Base-by-base conservation (phyloP, 30 jellyfish, hydroid and myxozoan genomes). In the Clytia hemisphaerica region DNA sequence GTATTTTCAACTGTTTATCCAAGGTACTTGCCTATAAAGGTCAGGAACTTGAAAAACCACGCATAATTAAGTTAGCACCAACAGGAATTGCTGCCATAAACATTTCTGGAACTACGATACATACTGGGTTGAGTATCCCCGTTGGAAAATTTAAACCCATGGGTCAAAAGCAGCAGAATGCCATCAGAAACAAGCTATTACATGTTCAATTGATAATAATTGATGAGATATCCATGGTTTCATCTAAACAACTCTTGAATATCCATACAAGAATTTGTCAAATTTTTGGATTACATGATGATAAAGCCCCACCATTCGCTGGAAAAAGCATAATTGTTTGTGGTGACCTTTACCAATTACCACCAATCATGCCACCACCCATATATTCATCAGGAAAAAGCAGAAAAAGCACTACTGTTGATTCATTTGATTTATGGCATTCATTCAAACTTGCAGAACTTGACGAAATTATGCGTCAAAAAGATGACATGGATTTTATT, bases 211-310 rank as follows among this genome's bases (percentile, higher is more conserved):
- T 65, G 61, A 37, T 65, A 1, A 65, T 65, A 19, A 65, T 65
- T 65, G 78, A 65, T 65, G 78, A 65, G 44, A 65, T 65, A 36
- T 65, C 72, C 6, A 65, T 65, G 78, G 78, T 65, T 9, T 42
- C 78, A 37, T 27, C 15, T 45, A 24, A 32, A 7, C 40, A 36
- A 19, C 44, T 65, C 32, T 21, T 28, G 21, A 31, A 65, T 25
- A 65, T 65, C 33, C 53, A 65, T 45, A 3, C 9, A 65, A 38
- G 78, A 45, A 16, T 65, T 12, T 28, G 45, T n/a, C 70, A 65
- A 65, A 65, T 65, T 21, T 65, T 65, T 65, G 64, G 64, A 7
- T 49, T 7, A 30, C 37, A 21, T 37, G 6, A 37, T 28, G 78
- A 37, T n/a, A 57, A 57, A n/a, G n/a, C n/a, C n/a, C 19, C 26